phyloP scores from a whole-genome alignment of 2,888 invertebrate species.

The Tholera decimalis region DNA sequence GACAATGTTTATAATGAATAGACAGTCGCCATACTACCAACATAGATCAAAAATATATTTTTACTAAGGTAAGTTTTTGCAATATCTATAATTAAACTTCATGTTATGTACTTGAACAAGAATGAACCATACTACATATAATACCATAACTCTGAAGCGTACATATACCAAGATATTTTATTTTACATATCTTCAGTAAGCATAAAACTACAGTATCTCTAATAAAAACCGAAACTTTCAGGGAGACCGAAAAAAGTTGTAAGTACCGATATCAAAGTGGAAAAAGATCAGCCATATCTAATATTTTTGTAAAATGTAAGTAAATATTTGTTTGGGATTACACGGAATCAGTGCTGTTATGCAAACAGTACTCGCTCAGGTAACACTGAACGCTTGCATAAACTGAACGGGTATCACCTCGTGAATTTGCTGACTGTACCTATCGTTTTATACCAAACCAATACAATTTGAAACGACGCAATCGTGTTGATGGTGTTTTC shows the following conservation, averaged over 20 bases:
- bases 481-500: constrained; percentile 43
- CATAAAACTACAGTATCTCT: neutral
- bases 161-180: no score
- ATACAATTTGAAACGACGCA: constrained; percentile 46
- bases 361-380: constrained; percentile 65
- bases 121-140: no score
- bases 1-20: no score
- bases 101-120: no score
- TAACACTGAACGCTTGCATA: constrained; percentile 52
- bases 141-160: no score
- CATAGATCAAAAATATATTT: no score
- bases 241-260: neutral
- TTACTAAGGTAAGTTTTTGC: no score
- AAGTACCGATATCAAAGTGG: constrained; percentile 32
- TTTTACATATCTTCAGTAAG: neutral
- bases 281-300: constrained; percentile 58
- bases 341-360: constrained; percentile 69
- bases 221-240: no score
- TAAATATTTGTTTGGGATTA: constrained; percentile 79
- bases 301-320: constrained; percentile 71
- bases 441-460: constrained; percentile 51
- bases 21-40: no score
- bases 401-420: constrained; percentile 16
- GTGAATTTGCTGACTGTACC: constrained; percentile 57
- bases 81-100: no score